phyloP scores from a whole-genome alignment of 2,113 vertebrate genomes.

The Plecotus auritus region DNA sequence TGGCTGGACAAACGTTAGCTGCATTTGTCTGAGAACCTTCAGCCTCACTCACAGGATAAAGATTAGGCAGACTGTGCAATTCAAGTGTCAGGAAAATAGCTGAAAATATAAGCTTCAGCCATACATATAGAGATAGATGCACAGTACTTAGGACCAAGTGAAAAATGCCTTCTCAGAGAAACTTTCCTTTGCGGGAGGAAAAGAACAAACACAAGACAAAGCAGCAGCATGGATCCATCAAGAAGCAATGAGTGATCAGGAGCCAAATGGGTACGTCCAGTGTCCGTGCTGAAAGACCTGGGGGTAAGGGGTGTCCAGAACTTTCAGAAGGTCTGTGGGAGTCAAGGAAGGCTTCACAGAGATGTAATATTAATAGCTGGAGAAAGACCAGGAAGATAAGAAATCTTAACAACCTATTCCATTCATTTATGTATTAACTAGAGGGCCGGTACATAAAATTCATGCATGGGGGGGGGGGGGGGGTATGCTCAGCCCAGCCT shows the following conservation, averaged over 20 bases:
- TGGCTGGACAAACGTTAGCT: neutral
- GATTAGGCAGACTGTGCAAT: neutral
- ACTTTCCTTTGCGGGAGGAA: neutral
- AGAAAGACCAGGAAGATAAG: neutral
- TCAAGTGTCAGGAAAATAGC: neutral
- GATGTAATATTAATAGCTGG: too few relatives aligned
- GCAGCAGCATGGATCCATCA: neutral
- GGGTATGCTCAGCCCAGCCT: too few relatives aligned
- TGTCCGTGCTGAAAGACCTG: neutral
- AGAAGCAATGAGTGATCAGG: neutral
- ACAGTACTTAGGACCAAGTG: neutral
- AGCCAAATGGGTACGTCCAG: rapidly evolving
- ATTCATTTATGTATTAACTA: neutral
- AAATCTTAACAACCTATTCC: neutral
- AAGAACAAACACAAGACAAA: neutral
- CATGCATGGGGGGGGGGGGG: too few relatives aligned
- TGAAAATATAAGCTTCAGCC: neutral
- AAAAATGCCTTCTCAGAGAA: neutral
- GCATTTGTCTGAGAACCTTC: conserved; percentile 24
- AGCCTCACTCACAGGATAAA: neutral
- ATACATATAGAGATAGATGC: neutral
- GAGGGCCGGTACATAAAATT: too few relatives aligned
- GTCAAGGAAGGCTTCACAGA: neutral
- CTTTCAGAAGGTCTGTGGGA: neutral
- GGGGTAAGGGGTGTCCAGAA: neutral